phyloP scores from a whole-genome alignment of 1,140 invertebrate species.

The Conus betulinus region DNA sequence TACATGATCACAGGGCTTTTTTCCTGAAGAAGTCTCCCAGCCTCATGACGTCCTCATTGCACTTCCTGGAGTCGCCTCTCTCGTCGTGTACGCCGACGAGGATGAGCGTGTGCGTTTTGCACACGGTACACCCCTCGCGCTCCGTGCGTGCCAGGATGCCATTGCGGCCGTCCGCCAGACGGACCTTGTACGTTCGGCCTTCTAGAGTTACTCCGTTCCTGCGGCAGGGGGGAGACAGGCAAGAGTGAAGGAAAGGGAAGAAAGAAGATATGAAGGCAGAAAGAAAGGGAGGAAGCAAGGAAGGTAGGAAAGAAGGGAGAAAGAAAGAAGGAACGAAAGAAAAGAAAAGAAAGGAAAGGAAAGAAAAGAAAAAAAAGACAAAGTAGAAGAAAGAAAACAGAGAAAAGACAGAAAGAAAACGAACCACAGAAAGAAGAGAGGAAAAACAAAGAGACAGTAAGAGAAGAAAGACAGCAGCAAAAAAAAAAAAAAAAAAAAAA shows the following conservation, averaged over 20 bases:
- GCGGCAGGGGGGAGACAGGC: neutral
- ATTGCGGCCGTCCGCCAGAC: slow-evolving; percentile 53
- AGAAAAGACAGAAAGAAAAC: too few relatives aligned
- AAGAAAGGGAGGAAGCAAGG: neutral
- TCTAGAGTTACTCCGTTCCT: slow-evolving; percentile 46
- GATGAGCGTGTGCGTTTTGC: slow-evolving; percentile 49
- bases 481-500: too few relatives aligned
- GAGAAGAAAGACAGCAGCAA: too few relatives aligned
- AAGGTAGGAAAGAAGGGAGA: neutral
- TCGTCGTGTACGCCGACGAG: slow-evolving; percentile 51
- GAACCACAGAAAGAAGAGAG: too few relatives aligned
- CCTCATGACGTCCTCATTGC: slow-evolving; percentile 59
- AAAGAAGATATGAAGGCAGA: neutral
- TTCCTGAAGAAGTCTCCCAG: slow-evolving; percentile 52
- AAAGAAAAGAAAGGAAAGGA: neutral
- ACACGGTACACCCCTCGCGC: slow-evolving; percentile 51
- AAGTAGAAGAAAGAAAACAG: neutral
- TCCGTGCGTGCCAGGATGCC: slow-evolving; percentile 52
- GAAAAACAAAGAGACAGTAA: too few relatives aligned
- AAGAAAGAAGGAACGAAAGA: neutral
- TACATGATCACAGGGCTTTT: slow-evolving; percentile 39
- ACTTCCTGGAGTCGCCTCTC: slow-evolving; percentile 37
- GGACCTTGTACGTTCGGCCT: slow-evolving; percentile 48
- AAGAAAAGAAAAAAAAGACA: neutral
- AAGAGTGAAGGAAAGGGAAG: neutral